These are phyloP conservation scores for Phrixothrix hirtus DNA, from an alignment of 2,888 invertebrate genomes.

Conservation along the genomic window DNA sequence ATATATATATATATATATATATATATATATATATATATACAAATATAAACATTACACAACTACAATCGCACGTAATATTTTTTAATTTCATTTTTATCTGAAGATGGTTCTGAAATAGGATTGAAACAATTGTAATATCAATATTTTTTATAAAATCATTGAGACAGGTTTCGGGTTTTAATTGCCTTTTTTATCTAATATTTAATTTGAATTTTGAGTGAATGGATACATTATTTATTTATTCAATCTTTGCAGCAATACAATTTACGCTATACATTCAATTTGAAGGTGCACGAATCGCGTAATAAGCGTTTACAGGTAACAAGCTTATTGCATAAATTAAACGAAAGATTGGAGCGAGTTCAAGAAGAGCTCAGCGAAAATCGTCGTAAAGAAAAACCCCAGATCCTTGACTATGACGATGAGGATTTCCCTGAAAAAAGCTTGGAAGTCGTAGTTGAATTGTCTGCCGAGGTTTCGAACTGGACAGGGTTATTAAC, in stretches of 20 bases:
- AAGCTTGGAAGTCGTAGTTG: slow-evolving; percentile 47
- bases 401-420: slow-evolving; percentile 58
- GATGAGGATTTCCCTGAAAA: slow-evolving; percentile 64
- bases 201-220: too few relatives aligned
- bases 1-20: too few relatives aligned
- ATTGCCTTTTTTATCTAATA: too few relatives aligned
- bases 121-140: too few relatives aligned
- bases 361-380: slow-evolving; percentile 57
- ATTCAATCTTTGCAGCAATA: slow-evolving; percentile 52
- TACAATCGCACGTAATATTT: too few relatives aligned
- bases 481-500: not conserved
- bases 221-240: not conserved
- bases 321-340: slow-evolving; percentile 48
- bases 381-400: slow-evolving; percentile 56
- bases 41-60: too few relatives aligned
- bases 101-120: too few relatives aligned
- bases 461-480: not conserved
- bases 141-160: too few relatives aligned
- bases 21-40: too few relatives aligned
- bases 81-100: too few relatives aligned
- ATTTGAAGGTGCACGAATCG: slow-evolving; percentile 55
- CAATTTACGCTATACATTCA: slow-evolving; percentile 57
- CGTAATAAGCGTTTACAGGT: slow-evolving; percentile 55
- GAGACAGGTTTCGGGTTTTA: not conserved
- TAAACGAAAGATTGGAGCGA: too few relatives aligned